Base-by-base conservation (phyloP, 2,888 invertebrate genomes). In the Patella depressa region DNA sequence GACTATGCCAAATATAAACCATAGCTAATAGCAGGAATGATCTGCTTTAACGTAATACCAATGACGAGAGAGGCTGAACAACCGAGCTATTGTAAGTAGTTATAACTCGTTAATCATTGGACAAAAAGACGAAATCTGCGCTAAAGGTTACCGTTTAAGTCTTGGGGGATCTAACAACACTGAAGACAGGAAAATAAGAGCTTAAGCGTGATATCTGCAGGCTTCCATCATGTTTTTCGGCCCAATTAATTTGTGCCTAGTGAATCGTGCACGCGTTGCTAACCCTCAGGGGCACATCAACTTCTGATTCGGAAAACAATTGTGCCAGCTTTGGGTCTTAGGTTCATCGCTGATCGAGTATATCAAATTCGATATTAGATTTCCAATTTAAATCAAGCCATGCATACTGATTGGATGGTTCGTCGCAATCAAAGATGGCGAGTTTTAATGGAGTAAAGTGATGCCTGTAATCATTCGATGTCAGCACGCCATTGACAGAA, bases 321-420 rank as follows among this genome's bases (percentile, higher is more conserved):
- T 75, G 71, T 71, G 34, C 24, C 71, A 71, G 70, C 53, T 75
- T 70, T 71, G 70, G 70, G 70, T 70, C 70, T 55, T 70, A 75
- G 70, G 75, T 75, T 75, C 75, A 71, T 71, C 55, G 55, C 70
- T 70, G 70, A 75, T 75, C 75, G 75, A 75, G 70, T 71, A 54
- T 55, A 75, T 69, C 70, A 70, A 75, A 75, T 75, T 75, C 70
- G 70, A 75, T 75, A 75, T 75, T 75, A 75, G 75, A 75, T 75
- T 75, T 75, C 75, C 70, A 75, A 75, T 75, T 75, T 75, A 71
- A 75, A 75, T 70, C 75, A 70, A 75, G 70, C 75, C 70, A 75
- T 70, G 75, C 75, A 70, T 70, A 70, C 29, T 75, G 57, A 57
- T 53, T 71, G 70, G 70, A 75, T 65, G 65, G 65, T 65, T 65